A percentile compares a stretch with the other conserved stretches of the same genome.
Conservation (phyloP, 2,113 vertebrate genomes). For the Pygoscelis antarcticus region DNA sequence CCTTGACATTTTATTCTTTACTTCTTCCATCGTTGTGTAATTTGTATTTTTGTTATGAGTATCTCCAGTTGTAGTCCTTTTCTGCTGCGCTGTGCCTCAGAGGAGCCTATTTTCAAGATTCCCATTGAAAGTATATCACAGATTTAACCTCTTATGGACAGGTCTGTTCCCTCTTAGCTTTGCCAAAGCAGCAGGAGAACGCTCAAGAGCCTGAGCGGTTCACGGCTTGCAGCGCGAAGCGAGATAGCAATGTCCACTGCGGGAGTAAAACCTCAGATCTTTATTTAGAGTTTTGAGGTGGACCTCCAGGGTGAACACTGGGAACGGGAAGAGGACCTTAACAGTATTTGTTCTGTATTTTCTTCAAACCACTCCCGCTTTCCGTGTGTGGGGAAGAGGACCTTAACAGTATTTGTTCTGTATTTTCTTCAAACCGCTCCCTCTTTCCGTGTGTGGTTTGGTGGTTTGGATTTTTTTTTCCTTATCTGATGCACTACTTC, state of each 20-base stretch:
- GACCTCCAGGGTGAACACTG: background rate
- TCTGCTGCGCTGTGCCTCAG: background rate
- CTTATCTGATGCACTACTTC: background rate
- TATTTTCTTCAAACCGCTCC: background rate
- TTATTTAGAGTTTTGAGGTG: background rate
- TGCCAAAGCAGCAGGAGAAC: background rate
- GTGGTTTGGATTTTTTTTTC: background rate
- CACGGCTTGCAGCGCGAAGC: background rate
- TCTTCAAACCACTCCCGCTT: background rate
- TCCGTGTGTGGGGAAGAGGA: background rate
- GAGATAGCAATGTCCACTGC: fast-evolving
- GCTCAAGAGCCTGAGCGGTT: background rate
- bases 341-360: background rate
- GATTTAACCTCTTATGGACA: background rate
- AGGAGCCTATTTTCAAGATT: background rate
- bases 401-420: background rate
- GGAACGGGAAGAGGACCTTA: background rate
- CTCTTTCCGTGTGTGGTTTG: background rate
- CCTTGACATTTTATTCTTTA: background rate
- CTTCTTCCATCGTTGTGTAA: background rate
- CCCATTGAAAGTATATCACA: background rate
- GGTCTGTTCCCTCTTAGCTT: background rate
- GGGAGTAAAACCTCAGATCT: background rate
- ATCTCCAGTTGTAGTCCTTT: background rate
- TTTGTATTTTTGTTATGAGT: background rate